A percentile compares a stretch with the other conserved stretches of the same genome.
phyloP scores from a whole-genome alignment of 1,140 invertebrate species.

The Zaprionus africanus region DNA sequence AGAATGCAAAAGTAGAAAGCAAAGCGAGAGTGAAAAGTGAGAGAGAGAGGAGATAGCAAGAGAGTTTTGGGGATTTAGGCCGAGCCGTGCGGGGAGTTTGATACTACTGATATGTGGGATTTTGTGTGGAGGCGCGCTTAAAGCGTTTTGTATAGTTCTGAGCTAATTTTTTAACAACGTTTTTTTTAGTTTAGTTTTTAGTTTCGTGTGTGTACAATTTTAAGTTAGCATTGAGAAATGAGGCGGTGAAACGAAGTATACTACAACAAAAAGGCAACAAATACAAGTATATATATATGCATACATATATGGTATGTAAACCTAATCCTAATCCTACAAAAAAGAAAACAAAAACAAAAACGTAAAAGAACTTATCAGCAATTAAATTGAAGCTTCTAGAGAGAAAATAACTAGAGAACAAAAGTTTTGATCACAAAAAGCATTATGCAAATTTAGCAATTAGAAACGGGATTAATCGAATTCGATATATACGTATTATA shows the following conservation, averaged over 20 bases:
- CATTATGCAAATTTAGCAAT: constrained; percentile 6
- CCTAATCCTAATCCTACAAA: constrained; percentile 52
- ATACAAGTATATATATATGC: constrained; percentile 34
- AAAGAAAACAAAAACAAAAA: constrained; percentile 9
- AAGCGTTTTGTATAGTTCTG: constrained; percentile 82
- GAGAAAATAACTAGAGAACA: constrained; percentile 34
- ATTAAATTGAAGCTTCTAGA: constrained; percentile 65
- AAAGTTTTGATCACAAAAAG: neutral
- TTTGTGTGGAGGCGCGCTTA: constrained; percentile 57
- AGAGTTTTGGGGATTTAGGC: constrained; percentile 27
- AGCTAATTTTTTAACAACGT: constrained; percentile 68
- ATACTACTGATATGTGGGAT: constrained; percentile 24
- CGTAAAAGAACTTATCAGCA: constrained; percentile 61
- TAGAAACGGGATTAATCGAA: constrained; percentile 41
- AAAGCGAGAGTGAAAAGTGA: constrained; percentile 3
- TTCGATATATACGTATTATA: constrained; percentile 49
- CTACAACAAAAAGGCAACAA: constrained; percentile 47
- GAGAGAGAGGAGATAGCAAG: constrained; percentile 1
- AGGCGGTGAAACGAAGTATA: constrained; percentile 77
- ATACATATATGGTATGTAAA: constrained; percentile 32
- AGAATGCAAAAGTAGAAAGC: neutral
- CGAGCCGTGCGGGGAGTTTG: constrained; percentile 33
- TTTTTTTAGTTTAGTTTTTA: constrained; percentile 70
- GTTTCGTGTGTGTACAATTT: constrained; percentile 64
- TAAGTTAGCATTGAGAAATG: constrained; percentile 73